Percentiles rank a stretch among this genome's conserved stretches.
Conservation (phyloP, 2,888 invertebrate genomes). For the Hipparchia sbordonii region DNA sequence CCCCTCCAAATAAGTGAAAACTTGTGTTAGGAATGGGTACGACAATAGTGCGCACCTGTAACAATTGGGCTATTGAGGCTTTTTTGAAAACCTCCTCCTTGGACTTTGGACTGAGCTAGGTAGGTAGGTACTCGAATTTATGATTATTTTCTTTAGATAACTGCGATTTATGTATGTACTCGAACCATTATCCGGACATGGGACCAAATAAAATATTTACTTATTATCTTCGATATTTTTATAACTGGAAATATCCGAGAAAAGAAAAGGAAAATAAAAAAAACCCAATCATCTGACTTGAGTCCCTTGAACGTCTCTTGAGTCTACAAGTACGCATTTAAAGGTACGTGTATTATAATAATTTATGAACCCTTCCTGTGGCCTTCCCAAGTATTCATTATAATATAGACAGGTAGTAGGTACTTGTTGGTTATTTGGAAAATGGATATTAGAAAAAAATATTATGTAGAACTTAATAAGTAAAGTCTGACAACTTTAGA, state of each 20-base stretch:
- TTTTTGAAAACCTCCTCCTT: too few species aligned
- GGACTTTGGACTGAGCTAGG: too few species aligned
- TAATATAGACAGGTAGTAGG: not conserved
- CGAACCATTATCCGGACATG: too few species aligned
- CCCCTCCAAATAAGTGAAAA: too few species aligned
- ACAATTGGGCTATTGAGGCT: too few species aligned
- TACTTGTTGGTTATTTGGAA: not conserved
- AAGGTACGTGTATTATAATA: not conserved
- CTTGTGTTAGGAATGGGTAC: too few species aligned
- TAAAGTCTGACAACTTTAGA: too few species aligned
- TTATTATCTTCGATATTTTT: not conserved
- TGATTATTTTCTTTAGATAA: too few species aligned
- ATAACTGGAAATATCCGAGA: not conserved
- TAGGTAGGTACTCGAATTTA: too few species aligned
- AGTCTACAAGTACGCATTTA: not conserved
- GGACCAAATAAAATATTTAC: not conserved
- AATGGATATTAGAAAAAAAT: not conserved
- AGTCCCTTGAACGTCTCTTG: constrained; percentile 2
- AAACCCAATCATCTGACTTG: not conserved
- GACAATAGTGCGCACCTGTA: too few species aligned
- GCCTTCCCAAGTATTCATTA: not conserved
- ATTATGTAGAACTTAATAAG: too few species aligned
- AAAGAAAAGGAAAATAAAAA: constrained; percentile 6
- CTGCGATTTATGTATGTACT: too few species aligned
- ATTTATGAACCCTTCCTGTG: not conserved